A percentile compares a stretch with the other conserved stretches of the same genome.
phyloP scores from a whole-genome alignment of 2,888 invertebrate genomes.

The Vandiemenella viatica region DNA sequence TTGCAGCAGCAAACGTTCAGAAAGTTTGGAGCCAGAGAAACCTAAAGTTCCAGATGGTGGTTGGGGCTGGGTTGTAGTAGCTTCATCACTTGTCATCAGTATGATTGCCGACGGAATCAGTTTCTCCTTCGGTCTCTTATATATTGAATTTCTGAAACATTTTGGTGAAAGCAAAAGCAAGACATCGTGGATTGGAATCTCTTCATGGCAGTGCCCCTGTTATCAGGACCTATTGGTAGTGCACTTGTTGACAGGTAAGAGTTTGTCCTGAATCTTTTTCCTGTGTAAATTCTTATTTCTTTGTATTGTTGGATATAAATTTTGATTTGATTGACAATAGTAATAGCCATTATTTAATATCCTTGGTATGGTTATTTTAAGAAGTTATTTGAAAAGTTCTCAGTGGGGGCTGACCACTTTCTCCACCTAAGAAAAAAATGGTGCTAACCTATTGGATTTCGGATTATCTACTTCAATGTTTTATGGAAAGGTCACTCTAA shows the following conservation, averaged over 20 bases:
- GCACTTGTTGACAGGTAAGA: constrained; percentile 63
- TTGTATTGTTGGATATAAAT: too few species aligned
- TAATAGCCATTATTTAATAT: too few species aligned
- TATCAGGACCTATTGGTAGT: constrained; percentile 42
- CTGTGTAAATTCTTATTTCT: too few species aligned
- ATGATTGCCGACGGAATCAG: constrained; percentile 86
- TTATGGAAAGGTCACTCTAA: too few species aligned
- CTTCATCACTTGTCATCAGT: constrained; percentile 70
- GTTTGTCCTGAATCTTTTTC: too few species aligned
- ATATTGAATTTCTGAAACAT: constrained; percentile 64
- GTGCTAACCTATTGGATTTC: too few species aligned
- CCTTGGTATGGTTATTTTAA: too few species aligned
- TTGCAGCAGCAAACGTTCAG: constrained; percentile 9
- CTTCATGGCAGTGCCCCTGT: constrained; percentile 67
- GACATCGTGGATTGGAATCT: constrained; percentile 79
- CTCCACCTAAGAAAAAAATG: too few species aligned
- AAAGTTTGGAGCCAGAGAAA: constrained; percentile 21
- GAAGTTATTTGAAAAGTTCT: too few species aligned
- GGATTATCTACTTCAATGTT: too few species aligned
- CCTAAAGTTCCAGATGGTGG: constrained; percentile 62
- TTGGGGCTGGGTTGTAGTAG: constrained; percentile 78
- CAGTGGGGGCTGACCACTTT: too few species aligned
- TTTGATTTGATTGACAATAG: too few species aligned
- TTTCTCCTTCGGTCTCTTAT: constrained; percentile 82
- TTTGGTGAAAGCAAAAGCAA: constrained; percentile 69